These are phyloP conservation scores for Cochlearius cochlearius DNA, from an alignment of 2,113 vertebrate species.

Conservation along the genomic window DNA sequence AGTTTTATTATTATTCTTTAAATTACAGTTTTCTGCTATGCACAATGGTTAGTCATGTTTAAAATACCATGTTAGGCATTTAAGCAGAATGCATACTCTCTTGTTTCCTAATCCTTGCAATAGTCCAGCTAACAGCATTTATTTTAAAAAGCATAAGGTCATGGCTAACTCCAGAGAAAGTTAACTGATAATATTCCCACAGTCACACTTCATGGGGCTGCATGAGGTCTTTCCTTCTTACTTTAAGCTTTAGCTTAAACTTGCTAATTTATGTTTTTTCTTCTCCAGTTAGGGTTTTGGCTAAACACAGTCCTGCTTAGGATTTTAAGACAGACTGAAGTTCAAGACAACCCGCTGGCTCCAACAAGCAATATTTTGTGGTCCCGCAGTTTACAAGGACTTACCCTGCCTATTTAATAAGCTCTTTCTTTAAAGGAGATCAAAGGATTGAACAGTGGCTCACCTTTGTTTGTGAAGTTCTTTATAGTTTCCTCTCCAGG, in stretches of 20 bases:
- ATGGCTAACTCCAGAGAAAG: not conserved
- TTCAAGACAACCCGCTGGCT: not conserved
- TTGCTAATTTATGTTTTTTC: not conserved
- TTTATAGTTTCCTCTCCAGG: not conserved
- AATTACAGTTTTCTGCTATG: not conserved
- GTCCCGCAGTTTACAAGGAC: not conserved
- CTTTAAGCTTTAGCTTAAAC: not conserved
- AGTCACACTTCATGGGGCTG: not conserved
- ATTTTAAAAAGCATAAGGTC: not conserved
- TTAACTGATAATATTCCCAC: not conserved
- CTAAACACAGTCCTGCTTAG: not conserved
- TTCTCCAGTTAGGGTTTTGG: not conserved
- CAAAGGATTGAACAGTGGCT: not conserved
- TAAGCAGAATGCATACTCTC: not conserved
- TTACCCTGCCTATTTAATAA: not conserved
- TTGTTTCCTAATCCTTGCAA: not conserved
- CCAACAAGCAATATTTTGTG: not conserved
- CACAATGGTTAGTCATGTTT: not conserved
- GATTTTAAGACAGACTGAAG: not conserved
- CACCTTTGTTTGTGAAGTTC: not conserved
- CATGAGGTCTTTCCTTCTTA: not conserved
- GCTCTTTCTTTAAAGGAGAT: not conserved
- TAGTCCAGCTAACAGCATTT: not conserved
- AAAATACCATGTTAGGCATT: not conserved
- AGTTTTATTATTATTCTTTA: not conserved